These are phyloP conservation scores for Lampris incognitus DNA, from an alignment of 2,113 vertebrate genomes.

Conservation along the genomic window DNA sequence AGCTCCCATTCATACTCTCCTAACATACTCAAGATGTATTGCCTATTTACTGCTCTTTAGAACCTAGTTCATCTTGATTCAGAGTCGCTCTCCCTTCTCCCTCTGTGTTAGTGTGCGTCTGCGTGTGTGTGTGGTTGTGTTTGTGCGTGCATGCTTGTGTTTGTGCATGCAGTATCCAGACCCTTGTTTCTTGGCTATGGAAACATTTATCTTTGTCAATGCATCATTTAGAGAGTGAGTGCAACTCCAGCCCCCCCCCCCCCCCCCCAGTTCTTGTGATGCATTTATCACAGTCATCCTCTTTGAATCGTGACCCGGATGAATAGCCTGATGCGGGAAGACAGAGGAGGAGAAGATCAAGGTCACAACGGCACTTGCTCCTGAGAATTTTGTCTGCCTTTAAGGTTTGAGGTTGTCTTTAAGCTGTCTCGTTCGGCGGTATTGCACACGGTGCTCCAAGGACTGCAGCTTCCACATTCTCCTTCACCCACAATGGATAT, in stretches of 20 bases:
- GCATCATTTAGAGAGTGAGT: slow-evolving; percentile 35
- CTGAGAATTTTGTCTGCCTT: neutral
- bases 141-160: neutral
- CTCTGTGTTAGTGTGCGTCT: neutral
- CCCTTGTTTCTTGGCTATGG: neutral
- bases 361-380: slow-evolving; percentile 41
- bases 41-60: slow-evolving; percentile 15
- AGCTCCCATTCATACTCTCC: neutral
- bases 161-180: neutral
- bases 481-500: slow-evolving; percentile 17
- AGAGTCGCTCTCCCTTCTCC: neutral
- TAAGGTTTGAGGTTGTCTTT: slow-evolving; percentile 13
- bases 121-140: neutral
- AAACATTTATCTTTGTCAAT: slow-evolving; percentile 29
- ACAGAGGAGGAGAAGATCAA: slow-evolving; percentile 36
- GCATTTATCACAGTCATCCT: slow-evolving; percentile 35
- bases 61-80: neutral
- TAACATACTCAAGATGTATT: neutral
- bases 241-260: slow-evolving; percentile 2
- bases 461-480: slow-evolving; percentile 4
- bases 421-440: neutral
- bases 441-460: slow-evolving; percentile 18
- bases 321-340: slow-evolving; percentile 12
- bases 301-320: slow-evolving; percentile 1
- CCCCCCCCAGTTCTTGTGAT: slow-evolving; percentile 1